Conservation (phyloP, 1,140 invertebrate species). For the Drosophila oshimai region DNA sequence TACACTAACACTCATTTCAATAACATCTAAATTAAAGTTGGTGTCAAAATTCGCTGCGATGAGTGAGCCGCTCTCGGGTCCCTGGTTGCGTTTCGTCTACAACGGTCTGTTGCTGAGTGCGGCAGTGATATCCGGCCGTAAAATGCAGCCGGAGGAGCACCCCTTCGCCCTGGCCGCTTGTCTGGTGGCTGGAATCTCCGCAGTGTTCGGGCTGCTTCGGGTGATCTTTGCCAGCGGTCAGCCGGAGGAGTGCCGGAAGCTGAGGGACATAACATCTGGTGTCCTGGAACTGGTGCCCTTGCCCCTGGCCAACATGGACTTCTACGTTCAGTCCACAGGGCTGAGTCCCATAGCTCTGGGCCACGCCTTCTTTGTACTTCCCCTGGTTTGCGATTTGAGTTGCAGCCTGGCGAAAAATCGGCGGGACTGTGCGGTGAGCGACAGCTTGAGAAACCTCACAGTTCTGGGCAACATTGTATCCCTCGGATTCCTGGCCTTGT, state of each 20-base stretch:
- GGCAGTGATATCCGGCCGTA: constrained; percentile 21
- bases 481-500: constrained; percentile 43
- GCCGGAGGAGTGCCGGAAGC: constrained; percentile 13
- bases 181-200: constrained; percentile 47
- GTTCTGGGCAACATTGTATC: constrained; percentile 68
- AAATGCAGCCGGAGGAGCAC: constrained; percentile 28
- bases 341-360: constrained; percentile 35
- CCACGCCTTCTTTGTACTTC: constrained; percentile 53
- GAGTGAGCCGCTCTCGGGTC: constrained; percentile 56
- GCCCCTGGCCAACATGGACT: constrained; percentile 63
- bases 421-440: constrained; percentile 31
- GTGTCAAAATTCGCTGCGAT: constrained; percentile 37
- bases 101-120: constrained; percentile 51
- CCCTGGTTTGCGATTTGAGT: constrained; percentile 50
- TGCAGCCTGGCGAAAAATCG: constrained; percentile 27
- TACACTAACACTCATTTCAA: background rate
- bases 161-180: constrained; percentile 58
- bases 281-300: constrained; percentile 59
- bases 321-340: constrained; percentile 46
- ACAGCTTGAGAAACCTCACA: constrained; percentile 54
- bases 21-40: background rate
- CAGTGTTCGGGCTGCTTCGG: constrained; percentile 48
- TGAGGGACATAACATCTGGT: constrained; percentile 32
- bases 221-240: constrained; percentile 32
- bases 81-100: constrained; percentile 39